Evolutionary conservation across 2,797 vertebrate species (phyloP).

Genomic region (Mionectes olivaceus): DNA sequence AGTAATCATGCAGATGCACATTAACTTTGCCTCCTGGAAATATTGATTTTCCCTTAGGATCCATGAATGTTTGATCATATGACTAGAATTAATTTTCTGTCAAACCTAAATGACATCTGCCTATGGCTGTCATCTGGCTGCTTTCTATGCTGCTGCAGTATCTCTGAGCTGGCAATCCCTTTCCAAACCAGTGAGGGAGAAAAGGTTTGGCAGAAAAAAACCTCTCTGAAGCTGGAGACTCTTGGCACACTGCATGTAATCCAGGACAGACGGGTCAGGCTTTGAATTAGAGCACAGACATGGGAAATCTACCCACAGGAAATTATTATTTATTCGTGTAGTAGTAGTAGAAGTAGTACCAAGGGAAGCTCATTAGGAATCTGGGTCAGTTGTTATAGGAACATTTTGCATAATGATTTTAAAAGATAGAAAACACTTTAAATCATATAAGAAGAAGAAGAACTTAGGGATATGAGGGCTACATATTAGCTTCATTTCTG

Average conservation of each 20-base stretch:
- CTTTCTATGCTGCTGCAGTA: neutral
- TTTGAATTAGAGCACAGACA: constrained; percentile 9
- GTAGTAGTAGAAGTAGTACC: neutral
- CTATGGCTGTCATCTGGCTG: neutral
- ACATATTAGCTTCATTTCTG: neutral
- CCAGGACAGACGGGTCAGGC: neutral
- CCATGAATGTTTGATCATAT: neutral
- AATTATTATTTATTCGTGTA: neutral
- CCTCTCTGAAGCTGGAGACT: neutral
- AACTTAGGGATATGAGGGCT: neutral
- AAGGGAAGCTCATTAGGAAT: constrained; percentile 36
- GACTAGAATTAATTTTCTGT: constrained; percentile 2
- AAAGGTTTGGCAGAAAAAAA: neutral
- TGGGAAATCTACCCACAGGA: neutral
- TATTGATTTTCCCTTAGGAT: neutral
- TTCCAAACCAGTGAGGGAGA: neutral
- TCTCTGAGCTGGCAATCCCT: neutral
- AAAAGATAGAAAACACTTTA: neutral
- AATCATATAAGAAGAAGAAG: neutral
- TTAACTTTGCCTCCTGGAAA: neutral
- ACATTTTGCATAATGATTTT: neutral
- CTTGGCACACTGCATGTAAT: neutral
- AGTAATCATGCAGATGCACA: neutral
- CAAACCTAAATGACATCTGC: neutral
- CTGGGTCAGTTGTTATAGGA: constrained; percentile 5